Percentiles rank a stretch among this genome's conserved stretches.
Evolutionary conservation across 2,888 invertebrate species (phyloP).

Genomic region (Clanis bilineata): DNA sequence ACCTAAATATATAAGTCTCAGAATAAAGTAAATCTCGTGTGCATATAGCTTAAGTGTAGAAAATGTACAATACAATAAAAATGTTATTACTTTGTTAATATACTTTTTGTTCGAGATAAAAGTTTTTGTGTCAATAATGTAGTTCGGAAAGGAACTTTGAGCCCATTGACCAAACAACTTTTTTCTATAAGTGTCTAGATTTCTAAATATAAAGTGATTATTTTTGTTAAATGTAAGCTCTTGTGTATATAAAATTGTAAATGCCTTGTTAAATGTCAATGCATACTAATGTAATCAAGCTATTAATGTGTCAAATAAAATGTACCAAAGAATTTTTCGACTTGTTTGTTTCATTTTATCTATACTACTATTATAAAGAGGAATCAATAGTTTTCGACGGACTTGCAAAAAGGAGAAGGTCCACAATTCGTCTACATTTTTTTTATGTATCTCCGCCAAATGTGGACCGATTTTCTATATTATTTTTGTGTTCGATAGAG

Average conservation of each 20-base stretch:
- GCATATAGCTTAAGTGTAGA: background rate
- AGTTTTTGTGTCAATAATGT: conserved; percentile 67
- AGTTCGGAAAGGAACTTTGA: conserved; percentile 58
- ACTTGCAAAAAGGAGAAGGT: too few relatives aligned
- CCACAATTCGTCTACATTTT: too few relatives aligned
- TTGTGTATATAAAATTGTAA: conserved; percentile 34
- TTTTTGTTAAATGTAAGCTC: conserved; percentile 18
- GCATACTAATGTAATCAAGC: conserved; percentile 62
- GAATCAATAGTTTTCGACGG: too few relatives aligned
- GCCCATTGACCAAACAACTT: conserved; percentile 74
- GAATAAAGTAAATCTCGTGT: conserved; percentile 4
- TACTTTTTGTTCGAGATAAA: conserved; percentile 31
- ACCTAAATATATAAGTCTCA: background rate
- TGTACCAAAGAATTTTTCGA: conserved; percentile 48
- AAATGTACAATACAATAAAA: conserved; percentile 3
- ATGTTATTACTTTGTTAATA: conserved; percentile 10
- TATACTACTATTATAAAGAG: too few relatives aligned
- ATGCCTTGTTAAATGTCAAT: conserved; percentile 63
- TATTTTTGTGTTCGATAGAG: too few relatives aligned
- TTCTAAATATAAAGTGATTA: conserved; percentile 17
- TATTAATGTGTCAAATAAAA: conserved; percentile 65
- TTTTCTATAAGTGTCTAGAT: conserved; percentile 40
- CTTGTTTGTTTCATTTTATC: background rate
- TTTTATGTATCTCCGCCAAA: too few relatives aligned
- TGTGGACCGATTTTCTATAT: too few relatives aligned